Conservation (phyloP, 2,797 vertebrate species). For the Anniella stebbinsi region DNA sequence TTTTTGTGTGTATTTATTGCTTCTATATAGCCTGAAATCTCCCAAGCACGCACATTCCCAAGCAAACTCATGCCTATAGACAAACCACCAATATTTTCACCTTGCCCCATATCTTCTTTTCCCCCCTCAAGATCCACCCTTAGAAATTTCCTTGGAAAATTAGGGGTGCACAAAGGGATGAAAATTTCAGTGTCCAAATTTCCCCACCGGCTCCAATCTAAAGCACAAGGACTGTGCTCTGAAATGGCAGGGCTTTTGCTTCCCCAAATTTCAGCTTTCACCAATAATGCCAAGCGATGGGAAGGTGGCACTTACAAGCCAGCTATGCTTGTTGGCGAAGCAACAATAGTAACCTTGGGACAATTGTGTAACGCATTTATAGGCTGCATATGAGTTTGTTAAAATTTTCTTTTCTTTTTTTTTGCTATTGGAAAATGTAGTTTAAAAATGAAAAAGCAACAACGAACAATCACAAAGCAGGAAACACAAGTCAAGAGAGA, state of each 20-base stretch:
- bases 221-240: not conserved
- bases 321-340: not conserved
- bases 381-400: not conserved
- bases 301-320: not conserved
- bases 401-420: not conserved
- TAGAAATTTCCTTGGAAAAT: not conserved
- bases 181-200: not conserved
- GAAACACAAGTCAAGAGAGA: not conserved
- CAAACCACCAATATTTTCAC: not conserved
- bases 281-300: not conserved
- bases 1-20: not conserved
- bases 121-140: too few species aligned
- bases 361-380: not conserved
- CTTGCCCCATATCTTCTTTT: not conserved
- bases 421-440: not conserved
- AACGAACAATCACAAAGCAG: not conserved
- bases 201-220: not conserved
- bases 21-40: not conserved
- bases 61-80: not conserved
- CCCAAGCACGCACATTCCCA: not conserved
- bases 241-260: fast-evolving
- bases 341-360: not conserved
- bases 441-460: not conserved
- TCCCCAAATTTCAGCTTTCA: not conserved
- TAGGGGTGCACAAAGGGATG: not conserved